Evolutionary conservation across 2,888 invertebrate genomes (phyloP).

Genomic region (Himalopsyche kuldschensis): DNA sequence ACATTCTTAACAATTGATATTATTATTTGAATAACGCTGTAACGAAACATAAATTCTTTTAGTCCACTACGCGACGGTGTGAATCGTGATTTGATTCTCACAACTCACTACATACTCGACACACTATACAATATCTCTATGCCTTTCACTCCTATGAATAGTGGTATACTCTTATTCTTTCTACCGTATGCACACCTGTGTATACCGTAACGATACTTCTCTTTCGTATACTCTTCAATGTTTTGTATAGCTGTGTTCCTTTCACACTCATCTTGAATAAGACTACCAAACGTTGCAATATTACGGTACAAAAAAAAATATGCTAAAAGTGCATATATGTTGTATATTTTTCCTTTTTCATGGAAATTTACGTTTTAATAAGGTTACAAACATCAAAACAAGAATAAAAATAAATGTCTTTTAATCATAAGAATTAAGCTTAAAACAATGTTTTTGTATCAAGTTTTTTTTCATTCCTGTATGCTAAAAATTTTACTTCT

Average conservation of each 20-base stretch:
- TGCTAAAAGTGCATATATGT: not conserved
- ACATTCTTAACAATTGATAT: not conserved
- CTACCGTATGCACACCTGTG: slow-evolving; percentile 14
- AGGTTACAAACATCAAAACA: too few relatives aligned
- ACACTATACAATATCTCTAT: slow-evolving; percentile 7
- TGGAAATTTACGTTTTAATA: too few relatives aligned
- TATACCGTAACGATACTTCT: slow-evolving; percentile 18
- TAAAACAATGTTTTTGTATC: too few relatives aligned
- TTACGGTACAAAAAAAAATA: not conserved
- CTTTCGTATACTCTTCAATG: slow-evolving; percentile 17
- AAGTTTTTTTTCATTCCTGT: too few relatives aligned
- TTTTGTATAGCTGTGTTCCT: not conserved
- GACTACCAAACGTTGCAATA: not conserved
- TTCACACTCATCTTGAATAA: not conserved
- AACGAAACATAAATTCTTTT: not conserved
- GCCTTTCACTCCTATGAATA: slow-evolving; percentile 11
- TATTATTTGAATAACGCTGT: slow-evolving; percentile 20
- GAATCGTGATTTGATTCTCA: slow-evolving; percentile 61
- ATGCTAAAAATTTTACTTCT: too few relatives aligned
- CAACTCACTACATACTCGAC: slow-evolving; percentile 42
- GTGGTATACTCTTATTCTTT: slow-evolving; percentile 1
- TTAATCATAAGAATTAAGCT: too few relatives aligned
- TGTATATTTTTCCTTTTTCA: too few relatives aligned
- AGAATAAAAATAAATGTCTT: too few relatives aligned
- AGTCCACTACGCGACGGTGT: slow-evolving; percentile 48